Conservation (phyloP, 2,113 vertebrate genomes). For the Tenrec ecaudatus region DNA sequence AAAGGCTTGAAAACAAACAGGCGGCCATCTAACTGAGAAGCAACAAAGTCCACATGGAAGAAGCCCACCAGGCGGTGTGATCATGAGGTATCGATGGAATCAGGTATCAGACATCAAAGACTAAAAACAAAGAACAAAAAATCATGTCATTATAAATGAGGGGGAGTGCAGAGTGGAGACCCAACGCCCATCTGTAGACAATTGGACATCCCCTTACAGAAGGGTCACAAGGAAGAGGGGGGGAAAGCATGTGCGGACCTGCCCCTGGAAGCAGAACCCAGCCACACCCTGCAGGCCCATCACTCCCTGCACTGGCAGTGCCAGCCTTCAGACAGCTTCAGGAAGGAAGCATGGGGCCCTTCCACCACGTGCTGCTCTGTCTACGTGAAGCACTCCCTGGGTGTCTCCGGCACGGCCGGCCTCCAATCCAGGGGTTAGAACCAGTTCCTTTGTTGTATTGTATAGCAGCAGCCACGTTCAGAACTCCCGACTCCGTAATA, state of each 20-base stretch:
- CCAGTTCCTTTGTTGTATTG: background rate
- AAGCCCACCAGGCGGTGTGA: too few species aligned
- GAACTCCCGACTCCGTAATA: background rate
- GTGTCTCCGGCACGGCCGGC: background rate
- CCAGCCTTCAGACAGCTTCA: background rate
- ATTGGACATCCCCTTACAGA: too few species aligned
- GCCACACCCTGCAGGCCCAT: background rate
- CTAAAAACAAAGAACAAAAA: too few species aligned
- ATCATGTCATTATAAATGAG: too few species aligned
- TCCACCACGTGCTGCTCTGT: background rate
- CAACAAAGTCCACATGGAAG: too few species aligned
- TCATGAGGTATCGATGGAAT: too few species aligned
- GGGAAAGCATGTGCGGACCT: background rate
- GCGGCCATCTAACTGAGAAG: too few species aligned
- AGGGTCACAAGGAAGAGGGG: too few species aligned
- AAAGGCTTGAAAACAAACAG: too few species aligned
- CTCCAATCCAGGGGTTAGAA: background rate
- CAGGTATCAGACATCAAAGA: too few species aligned
- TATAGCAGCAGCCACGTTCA: background rate
- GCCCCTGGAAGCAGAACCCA: background rate
- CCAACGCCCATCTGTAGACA: too few species aligned
- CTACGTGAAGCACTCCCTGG: background rate
- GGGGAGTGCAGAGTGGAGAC: too few species aligned
- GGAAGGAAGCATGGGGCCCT: slow-evolving; percentile 20
- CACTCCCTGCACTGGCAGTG: background rate